Base-by-base conservation (phyloP, 2,113 vertebrate genomes). In the Cavia porcellus region DNA sequence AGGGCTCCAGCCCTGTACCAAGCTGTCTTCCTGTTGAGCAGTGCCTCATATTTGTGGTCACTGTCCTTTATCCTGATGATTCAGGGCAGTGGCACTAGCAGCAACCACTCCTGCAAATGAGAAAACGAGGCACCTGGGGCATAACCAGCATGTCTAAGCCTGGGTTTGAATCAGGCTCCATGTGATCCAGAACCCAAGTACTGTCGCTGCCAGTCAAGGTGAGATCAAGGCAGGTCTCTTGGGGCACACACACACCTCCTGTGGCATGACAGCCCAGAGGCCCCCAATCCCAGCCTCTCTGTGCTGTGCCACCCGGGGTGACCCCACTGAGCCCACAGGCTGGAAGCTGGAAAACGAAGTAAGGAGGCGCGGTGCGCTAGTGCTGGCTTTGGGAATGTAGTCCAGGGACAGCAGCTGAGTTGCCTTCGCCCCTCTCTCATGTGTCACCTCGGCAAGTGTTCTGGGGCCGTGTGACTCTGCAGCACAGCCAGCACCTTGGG, bases 261-360 rank as follows among this genome's bases (percentile, higher is more conserved):
- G 22, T n/a, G 61, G 17, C 0, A 0, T 24, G 57, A 57, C 15
- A 87, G 9, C 81, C 88, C 50, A 0, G 64, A 86, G 32, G 45
- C 10, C 28, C 50, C 28, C 32, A 66, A 42, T 11, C n/a, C 30
- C 32, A 57, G 35, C 15, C n/a, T 24, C 50, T 70, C 35, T 9
- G 0, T 3, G 15, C 38, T 0, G 15, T 30, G 55, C 85, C 35
- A n/a, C 4, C 6, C 5, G 7, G 42, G 57, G 55, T 62, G n/a
- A 42, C 66, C 11, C 32, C 6, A 1, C 77, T 52, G 55, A 92
- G 62, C 55, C 47, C 25, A 20, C 2, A 42, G 38, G 5, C 86
- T 0, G 0, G 1, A 57, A 38, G 66, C 10, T 52, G 64, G 52
- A 3, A 24, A 0, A 1, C 0, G 0, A 8, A 38, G 22, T 35